These are phyloP conservation scores for Panzeria rudis DNA, from an alignment of 2,888 invertebrate species.

Conservation along the genomic window DNA sequence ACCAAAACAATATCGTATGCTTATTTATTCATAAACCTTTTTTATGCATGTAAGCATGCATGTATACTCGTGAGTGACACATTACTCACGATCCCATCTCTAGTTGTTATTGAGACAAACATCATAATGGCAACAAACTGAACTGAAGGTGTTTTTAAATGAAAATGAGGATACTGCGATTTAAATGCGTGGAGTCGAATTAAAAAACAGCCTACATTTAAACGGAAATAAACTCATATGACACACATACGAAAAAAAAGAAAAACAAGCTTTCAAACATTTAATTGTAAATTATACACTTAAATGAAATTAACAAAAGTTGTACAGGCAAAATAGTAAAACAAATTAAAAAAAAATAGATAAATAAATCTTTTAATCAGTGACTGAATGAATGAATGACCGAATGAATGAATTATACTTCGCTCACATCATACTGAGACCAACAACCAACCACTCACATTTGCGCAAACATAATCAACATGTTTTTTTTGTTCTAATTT, in stretches of 20 bases:
- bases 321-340: constrained; percentile 49
- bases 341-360: constrained; percentile 8
- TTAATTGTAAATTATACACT: constrained; percentile 46
- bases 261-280: constrained; percentile 26
- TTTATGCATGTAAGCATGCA: background rate
- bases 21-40: too few relatives aligned
- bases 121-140: constrained; percentile 40
- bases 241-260: constrained; percentile 46
- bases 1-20: too few relatives aligned
- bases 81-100: background rate
- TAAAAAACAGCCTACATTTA: constrained; percentile 61
- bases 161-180: constrained; percentile 45
- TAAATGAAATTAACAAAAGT: background rate
- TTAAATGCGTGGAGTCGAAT: constrained; percentile 54
- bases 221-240: constrained; percentile 69
- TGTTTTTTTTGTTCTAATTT: background rate
- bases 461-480: too few relatives aligned
- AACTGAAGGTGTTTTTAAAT: constrained; percentile 57
- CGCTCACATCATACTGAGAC: constrained; percentile 33
- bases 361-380: constrained; percentile 21
- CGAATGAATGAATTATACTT: constrained; percentile 26
- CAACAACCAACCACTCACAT: constrained; percentile 33
- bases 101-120: constrained; percentile 21
- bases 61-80: background rate
- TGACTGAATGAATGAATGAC: background rate